A percentile compares a stretch with the other conserved stretches of the same genome.
Conservation (phyloP, 64 coral and sea anemone genomes). For the Orbicella faveolata region DNA sequence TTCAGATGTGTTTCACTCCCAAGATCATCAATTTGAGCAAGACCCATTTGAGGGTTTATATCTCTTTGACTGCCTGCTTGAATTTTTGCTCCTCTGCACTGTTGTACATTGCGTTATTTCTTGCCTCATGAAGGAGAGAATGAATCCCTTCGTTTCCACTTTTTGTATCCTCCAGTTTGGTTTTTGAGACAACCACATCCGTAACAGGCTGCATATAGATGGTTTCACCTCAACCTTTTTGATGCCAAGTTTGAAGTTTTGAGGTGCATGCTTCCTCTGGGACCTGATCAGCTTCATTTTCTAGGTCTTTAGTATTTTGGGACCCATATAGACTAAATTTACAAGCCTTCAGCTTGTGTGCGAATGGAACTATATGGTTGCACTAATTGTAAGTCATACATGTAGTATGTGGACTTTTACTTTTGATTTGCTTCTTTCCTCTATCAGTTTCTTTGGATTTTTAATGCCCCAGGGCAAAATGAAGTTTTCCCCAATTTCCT, state of each 20-base stretch:
- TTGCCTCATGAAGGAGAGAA: constrained; percentile 60
- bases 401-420: too few relatives aligned
- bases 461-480: too few relatives aligned
- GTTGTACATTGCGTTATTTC: constrained; percentile 25
- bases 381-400: constrained; percentile 6
- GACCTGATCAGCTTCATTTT: too few relatives aligned
- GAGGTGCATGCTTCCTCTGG: too few relatives aligned
- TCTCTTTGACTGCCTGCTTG: constrained; percentile 11
- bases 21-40: constrained; percentile 36
- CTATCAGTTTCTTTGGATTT: too few relatives aligned
- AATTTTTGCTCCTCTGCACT: constrained; percentile 40
- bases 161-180: not conserved
- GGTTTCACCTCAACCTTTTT: too few relatives aligned
- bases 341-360: not conserved
- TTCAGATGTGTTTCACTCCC: not conserved
- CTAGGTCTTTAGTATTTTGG: too few relatives aligned
- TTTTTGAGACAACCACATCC: not conserved
- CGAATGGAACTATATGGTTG: constrained; percentile 56
- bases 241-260: too few relatives aligned
- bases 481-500: too few relatives aligned
- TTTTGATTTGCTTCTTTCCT: too few relatives aligned
- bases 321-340: too few relatives aligned
- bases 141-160: constrained; percentile 25
- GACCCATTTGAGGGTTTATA: constrained; percentile 39
- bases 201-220: too few relatives aligned